Evolutionary conservation across 1,140 invertebrate genomes (phyloP).

Genomic region (Acyrthosiphon pisum): DNA sequence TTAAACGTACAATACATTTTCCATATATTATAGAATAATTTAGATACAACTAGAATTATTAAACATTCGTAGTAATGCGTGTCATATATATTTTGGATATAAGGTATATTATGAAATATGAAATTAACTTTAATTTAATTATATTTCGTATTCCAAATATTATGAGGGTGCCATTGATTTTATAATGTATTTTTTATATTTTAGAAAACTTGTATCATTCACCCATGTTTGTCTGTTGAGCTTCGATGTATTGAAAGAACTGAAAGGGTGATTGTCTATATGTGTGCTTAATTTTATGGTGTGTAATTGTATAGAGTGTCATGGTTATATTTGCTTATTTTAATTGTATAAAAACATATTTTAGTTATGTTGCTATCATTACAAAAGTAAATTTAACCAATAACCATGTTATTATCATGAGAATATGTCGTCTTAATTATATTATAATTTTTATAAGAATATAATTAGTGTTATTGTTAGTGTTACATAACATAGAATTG

Average conservation of each 20-base stretch:
- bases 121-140: not conserved
- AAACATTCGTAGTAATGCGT: not conserved
- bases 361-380: not conserved
- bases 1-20: not conserved
- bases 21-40: not conserved
- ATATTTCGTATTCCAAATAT: not conserved
- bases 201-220: not conserved
- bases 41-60: not conserved
- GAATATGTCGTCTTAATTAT: too few species aligned
- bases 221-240: too few species aligned
- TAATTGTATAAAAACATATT: too few species aligned
- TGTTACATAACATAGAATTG: not conserved
- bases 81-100: not conserved
- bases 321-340: too few species aligned
- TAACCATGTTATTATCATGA: not conserved
- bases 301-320: too few species aligned
- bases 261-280: too few species aligned
- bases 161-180: not conserved
- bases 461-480: not conserved
- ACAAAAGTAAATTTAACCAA: too few species aligned
- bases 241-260: too few species aligned
- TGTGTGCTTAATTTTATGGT: too few species aligned
- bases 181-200: not conserved
- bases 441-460: too few species aligned
- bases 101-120: not conserved